Base-by-base conservation (phyloP, 2,888 invertebrate genomes). In the Dicranocentrus wangi region DNA sequence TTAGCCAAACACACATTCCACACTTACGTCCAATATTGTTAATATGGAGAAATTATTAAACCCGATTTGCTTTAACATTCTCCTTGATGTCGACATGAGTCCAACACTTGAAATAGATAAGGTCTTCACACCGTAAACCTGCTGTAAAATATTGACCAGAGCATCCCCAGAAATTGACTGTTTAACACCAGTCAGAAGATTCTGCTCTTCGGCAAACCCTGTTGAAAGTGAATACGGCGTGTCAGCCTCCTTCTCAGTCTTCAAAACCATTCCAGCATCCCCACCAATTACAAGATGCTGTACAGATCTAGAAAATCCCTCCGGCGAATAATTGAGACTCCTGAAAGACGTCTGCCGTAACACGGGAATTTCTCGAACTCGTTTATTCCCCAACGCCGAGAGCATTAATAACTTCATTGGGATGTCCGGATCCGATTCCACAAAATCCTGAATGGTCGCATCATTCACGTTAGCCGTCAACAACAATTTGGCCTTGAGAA, bases 241-340 rank as follows among this genome's bases (percentile, higher is more conserved):
- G 8, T 63, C n/a, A 7, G 15, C 1, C 17, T 25, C n/a, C 2
- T 23, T 23, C n/a, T n/a, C n/a, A n/a, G n/a, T n/a, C n/a, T n/a
- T n/a, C n/a, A 77, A 25, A 51, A 77, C 51, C 3, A 25, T 21
- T 0, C 69, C 77, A 51, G 53, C 69, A 17, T 77, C 77, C 17
- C 77, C 77, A 13, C 77, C 77, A n/a, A 77, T 51, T 19, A 77
- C 53, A 19, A 77, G 28, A 21, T 77, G 77, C 17, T 77, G 39
- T 17, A 77, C 69, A 8, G 61, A 51, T 7, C 61, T 10, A n/a
- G 1, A 7, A 27, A 77, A 70, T 28, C 66, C 27, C 0, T 65
- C 19, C 3, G 66, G 66, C 21, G 65, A n/a, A 17, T 66, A 66
- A 28, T 53, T 23, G 7, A 17, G 1, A 17, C 8, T 51, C 2